These are phyloP conservation scores for Enteromius trimaculatus DNA, from an alignment of 2,797 vertebrate genomes.

Conservation along the genomic window DNA sequence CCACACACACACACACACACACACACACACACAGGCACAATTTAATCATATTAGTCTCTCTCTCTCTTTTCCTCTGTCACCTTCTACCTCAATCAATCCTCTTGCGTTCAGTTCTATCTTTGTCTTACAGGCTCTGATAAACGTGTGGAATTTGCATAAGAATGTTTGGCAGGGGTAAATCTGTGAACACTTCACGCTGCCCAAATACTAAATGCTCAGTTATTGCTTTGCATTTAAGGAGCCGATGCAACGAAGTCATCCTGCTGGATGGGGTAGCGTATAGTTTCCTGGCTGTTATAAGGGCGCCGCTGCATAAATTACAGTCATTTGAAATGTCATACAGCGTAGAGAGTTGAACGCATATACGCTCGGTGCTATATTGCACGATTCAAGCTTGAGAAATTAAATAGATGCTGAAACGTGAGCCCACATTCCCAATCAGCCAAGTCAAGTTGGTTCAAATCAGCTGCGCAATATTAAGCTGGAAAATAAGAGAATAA, in stretches of 20 bases:
- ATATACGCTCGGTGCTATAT: background rate
- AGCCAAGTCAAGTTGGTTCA: background rate
- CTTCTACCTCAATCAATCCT: conserved; percentile 38
- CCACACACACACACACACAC: conserved; percentile 16
- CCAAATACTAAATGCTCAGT: conserved; percentile 40
- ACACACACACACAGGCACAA: conserved; percentile 28
- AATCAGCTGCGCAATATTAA: background rate
- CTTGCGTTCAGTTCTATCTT: conserved; percentile 54
- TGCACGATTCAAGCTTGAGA: background rate
- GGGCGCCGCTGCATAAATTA: conserved; percentile 39
- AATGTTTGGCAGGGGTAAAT: conserved; percentile 39
- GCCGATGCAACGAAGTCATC: background rate
- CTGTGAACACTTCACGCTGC: conserved; percentile 23
- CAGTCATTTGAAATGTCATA: conserved; percentile 36
- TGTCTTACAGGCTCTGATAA: conserved; percentile 58
- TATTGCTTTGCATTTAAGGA: conserved; percentile 47
- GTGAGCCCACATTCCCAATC: background rate
- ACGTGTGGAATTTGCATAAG: conserved; percentile 59
- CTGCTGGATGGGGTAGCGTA: conserved; percentile 23
- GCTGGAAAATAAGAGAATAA: background rate
- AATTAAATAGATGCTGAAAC: conserved; percentile 6
- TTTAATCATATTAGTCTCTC: conserved; percentile 42
- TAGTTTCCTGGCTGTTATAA: conserved; percentile 9
- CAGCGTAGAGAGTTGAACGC: background rate
- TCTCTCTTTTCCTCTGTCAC: conserved; percentile 30